Base-by-base conservation (phyloP, 92 coral and sea anemone genomes). In the Phenganax stokvisi region DNA sequence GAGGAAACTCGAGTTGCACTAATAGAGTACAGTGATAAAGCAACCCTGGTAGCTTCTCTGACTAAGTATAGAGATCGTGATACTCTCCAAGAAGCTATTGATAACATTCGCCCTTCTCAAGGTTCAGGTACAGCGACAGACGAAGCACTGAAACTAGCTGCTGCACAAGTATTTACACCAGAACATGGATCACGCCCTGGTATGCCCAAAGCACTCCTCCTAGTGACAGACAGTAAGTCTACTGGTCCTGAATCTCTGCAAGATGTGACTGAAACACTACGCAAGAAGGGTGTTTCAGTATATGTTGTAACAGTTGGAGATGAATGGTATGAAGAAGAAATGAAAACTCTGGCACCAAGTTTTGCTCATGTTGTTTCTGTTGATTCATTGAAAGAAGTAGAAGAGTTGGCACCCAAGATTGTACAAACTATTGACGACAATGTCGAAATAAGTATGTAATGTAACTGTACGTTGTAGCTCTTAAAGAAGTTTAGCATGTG, bases 261-360 rank as follows among this genome's bases (percentile, higher is more conserved):
- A 16, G 90, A 76, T 4, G 91, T 91, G 7, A 81, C 90, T 15
- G 80, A 79, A 73, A 92, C 89, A 8, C 91, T 94, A 61, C 73
- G 85, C 37, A 85, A 84, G 66, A 87, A 89, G 29, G 89, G 94
- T 58, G 90, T 92, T 57, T 76, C 76, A 52, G 85, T 92, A 37
- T 71, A 90, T 31, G 86, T 91, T 12, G 89, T 92, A 15, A 92
- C 92, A 51, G 53, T 90, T 25, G 97, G 97, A 52, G 71, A 62
- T 56, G 67, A 68, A 3, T 88, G 86, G 0, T 86, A 90, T 83
- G 51, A 74, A 59, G 53, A 77, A 51, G 89, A 90, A 71, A 85
- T 90, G 13, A 29, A 52, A 64, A 57, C 56, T 37, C 54, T 86
- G 15, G 15, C 66, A 62, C 89, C 85, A 57, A 77, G 83, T 58